Conservation (phyloP, 2,113 vertebrate species). For the Ctenodactylus gundi region DNA sequence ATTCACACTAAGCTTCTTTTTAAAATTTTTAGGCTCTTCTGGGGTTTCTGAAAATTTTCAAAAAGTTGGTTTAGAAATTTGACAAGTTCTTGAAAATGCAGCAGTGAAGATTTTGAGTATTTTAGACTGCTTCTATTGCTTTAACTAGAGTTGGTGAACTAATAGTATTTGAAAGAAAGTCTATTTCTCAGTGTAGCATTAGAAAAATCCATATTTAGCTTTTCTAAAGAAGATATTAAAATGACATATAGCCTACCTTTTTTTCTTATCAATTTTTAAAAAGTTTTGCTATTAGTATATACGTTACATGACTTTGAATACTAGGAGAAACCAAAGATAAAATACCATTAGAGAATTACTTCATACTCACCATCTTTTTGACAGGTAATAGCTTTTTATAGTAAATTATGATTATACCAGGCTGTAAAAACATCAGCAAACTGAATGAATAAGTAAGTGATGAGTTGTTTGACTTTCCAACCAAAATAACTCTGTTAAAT, state of each 20-base stretch:
- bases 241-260: constrained; percentile 45
- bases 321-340: not conserved
- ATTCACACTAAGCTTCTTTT: constrained; percentile 26
- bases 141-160: constrained; percentile 32
- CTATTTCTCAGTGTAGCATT: constrained; percentile 39
- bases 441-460: not conserved
- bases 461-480: constrained; percentile 33
- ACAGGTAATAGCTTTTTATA: constrained; percentile 40
- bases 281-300: constrained; percentile 49
- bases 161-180: constrained; percentile 35
- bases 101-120: constrained; percentile 46
- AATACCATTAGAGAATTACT: not conserved
- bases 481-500: constrained; percentile 38
- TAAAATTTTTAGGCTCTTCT: not conserved
- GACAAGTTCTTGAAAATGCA: constrained; percentile 50
- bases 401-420: not conserved
- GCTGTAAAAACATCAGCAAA: not conserved
- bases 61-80: constrained; percentile 43
- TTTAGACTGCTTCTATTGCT: constrained; percentile 31
- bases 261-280: constrained; percentile 40
- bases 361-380: constrained; percentile 28
- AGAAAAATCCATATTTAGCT: not conserved
- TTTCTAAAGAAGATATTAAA: constrained; percentile 57
- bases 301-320: constrained; percentile 37
- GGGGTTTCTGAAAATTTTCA: not conserved